phyloP scores from a whole-genome alignment of 2,888 invertebrate genomes.

The Agrenia bidenticulata region DNA sequence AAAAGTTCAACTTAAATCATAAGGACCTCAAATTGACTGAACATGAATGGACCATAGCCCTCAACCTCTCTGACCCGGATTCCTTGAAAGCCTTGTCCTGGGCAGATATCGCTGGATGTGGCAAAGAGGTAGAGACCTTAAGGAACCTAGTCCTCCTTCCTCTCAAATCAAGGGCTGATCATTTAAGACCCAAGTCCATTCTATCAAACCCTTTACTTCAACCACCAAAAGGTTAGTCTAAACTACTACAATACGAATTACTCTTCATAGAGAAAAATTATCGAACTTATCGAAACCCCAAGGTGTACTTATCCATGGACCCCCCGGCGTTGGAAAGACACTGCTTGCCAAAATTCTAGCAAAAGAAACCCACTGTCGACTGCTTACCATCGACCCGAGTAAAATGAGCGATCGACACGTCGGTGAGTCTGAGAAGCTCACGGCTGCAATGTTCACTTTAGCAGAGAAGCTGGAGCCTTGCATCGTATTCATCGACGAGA shows the following conservation, averaged over 20 bases:
- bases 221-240: too few relatives aligned
- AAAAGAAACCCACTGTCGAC: conserved; percentile 11
- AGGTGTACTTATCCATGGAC: conserved; percentile 9
- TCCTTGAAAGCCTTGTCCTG: neutral
- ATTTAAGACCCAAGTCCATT: too few relatives aligned
- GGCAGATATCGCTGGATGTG: neutral
- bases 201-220: too few relatives aligned
- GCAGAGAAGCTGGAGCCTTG: conserved; percentile 19
- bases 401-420: neutral
- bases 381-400: neutral
- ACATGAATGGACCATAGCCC: neutral
- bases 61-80: neutral
- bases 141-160: neutral
- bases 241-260: too few relatives aligned
- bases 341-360: conserved; percentile 8
- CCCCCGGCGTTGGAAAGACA: conserved; percentile 12
- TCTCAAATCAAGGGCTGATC: too few relatives aligned
- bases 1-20: neutral
- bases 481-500: conserved; percentile 18
- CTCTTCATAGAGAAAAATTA: too few relatives aligned
- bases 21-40: neutral
- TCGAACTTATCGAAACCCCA: neutral
- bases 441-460: conserved; percentile 4
- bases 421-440: conserved; percentile 3
- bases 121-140: neutral